phyloP scores from a whole-genome alignment of 2,797 vertebrate genomes.

The Sebastes steindachneri region DNA sequence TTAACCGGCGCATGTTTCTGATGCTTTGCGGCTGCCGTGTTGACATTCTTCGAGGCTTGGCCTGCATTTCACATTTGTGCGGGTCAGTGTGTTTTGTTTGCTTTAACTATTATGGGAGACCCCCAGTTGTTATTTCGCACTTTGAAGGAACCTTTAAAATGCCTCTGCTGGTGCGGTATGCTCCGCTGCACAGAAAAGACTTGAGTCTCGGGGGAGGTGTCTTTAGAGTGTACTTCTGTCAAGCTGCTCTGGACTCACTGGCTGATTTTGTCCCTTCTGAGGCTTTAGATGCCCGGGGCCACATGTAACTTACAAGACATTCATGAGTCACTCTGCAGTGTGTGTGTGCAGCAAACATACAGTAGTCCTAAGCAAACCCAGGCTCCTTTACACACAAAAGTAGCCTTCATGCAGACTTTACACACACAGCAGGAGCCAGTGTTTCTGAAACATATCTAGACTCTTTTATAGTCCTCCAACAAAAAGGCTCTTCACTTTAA shows the following conservation, averaged over 20 bases:
- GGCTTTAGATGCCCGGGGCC: neutral
- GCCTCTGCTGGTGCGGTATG: slow-evolving; percentile 53
- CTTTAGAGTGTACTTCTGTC: slow-evolving; percentile 22
- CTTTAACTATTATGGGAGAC: slow-evolving; percentile 74
- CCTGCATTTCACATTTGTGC: slow-evolving; percentile 73
- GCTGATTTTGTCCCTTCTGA: slow-evolving; percentile 26
- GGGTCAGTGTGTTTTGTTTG: slow-evolving; percentile 74
- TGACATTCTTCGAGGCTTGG: slow-evolving; percentile 77
- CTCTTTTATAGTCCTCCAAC: slow-evolving; percentile 33
- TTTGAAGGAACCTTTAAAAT: slow-evolving; percentile 71
- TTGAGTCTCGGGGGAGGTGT: slow-evolving; percentile 45
- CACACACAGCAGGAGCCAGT: slow-evolving; percentile 40
- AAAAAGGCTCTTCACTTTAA: slow-evolving; percentile 7
- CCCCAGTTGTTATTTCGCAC: slow-evolving; percentile 78
- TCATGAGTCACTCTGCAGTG: slow-evolving; percentile 19
- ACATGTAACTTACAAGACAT: slow-evolving; percentile 22
- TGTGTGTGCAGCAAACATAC: slow-evolving; percentile 50
- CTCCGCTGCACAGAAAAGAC: slow-evolving; percentile 46
- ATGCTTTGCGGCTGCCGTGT: slow-evolving; percentile 67
- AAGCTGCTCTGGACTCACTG: slow-evolving; percentile 19
- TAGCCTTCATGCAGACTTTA: slow-evolving; percentile 36
- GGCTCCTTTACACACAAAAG: slow-evolving; percentile 16
- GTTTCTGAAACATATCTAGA: slow-evolving; percentile 55
- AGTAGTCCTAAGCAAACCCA: slow-evolving; percentile 45
- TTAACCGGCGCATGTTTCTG: slow-evolving; percentile 48